phyloP scores from a whole-genome alignment of 2,797 vertebrate species.

The Typhlichthys eigenmanni region DNA sequence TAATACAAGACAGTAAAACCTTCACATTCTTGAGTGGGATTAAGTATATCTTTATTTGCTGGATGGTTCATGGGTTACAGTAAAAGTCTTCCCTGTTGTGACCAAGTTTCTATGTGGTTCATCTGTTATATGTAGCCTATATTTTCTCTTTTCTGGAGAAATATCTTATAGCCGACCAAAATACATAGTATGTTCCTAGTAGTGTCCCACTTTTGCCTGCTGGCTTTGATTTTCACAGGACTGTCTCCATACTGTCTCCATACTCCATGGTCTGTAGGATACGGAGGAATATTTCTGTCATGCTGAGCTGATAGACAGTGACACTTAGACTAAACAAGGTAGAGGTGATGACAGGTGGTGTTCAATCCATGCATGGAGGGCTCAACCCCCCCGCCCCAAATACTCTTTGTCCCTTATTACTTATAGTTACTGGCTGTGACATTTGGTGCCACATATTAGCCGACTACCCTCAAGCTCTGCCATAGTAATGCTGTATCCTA shows the following conservation, averaged over 20 bases:
- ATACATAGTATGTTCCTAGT: no score
- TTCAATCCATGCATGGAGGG: constrained; percentile 51
- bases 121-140: no score
- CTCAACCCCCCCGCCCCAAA: constrained; percentile 31
- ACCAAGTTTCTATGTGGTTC: no score
- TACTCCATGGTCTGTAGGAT: constrained; percentile 19
- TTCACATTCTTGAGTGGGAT: no score
- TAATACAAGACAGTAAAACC: no score
- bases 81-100: no score
- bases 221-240: constrained; percentile 30
- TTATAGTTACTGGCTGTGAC: constrained; percentile 44
- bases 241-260: constrained; percentile 10
- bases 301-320: constrained; percentile 66
- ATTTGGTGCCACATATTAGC: constrained; percentile 34
- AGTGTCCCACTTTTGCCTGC: constrained; percentile 2
- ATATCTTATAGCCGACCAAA: no score
- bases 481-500: no score
- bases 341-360: constrained; percentile 60
- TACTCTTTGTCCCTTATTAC: constrained; percentile 44
- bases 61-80: no score
- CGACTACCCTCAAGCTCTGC: constrained; percentile 1
- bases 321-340: constrained; percentile 75
- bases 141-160: no score
- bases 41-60: no score
- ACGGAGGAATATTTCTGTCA: constrained; percentile 41